phyloP scores from a whole-genome alignment of 1,140 invertebrate species.

The Cydia strobilella region DNA sequence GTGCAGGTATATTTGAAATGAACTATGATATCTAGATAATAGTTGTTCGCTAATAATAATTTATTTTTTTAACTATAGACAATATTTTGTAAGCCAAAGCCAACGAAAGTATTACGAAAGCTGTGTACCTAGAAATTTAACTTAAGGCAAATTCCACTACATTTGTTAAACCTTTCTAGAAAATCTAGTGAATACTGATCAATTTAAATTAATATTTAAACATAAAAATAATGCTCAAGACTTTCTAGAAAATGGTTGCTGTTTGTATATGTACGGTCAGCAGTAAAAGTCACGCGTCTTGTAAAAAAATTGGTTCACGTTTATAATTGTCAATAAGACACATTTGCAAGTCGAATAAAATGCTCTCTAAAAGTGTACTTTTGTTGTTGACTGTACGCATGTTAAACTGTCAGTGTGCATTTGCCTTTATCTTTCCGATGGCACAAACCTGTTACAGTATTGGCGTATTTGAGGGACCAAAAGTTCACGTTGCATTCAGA shows the following conservation, averaged over 20 bases:
- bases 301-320: no score
- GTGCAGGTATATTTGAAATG: constrained; percentile 16
- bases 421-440: neutral
- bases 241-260: no score
- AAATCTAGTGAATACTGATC: no score
- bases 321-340: no score
- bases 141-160: neutral
- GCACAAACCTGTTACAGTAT: constrained; percentile 14
- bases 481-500: neutral
- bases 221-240: no score
- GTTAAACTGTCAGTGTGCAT: neutral
- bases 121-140: constrained; percentile 42
- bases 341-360: no score
- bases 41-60: constrained; percentile 32
- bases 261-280: no score
- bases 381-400: neutral
- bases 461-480: neutral
- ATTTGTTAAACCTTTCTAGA: neutral
- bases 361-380: neutral
- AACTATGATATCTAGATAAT: neutral
- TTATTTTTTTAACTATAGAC: constrained; percentile 41
- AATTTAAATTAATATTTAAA: no score
- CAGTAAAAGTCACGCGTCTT: no score
- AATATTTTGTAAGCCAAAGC: constrained; percentile 67
- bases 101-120: constrained; percentile 62